Conservation (phyloP, 2,888 invertebrate genomes). For the Cerastoderma edule region DNA sequence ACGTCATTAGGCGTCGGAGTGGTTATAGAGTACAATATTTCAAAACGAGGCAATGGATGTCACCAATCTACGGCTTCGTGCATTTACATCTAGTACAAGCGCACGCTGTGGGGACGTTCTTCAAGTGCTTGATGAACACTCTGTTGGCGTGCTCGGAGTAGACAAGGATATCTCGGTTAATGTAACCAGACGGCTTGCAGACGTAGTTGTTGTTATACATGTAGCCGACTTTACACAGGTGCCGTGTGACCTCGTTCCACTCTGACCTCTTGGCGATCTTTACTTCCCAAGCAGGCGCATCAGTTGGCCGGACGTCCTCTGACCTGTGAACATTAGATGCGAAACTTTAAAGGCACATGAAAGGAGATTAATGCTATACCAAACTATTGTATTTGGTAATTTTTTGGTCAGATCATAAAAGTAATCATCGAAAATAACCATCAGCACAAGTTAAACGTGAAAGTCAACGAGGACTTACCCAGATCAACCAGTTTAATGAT, state of each 20-base stretch:
- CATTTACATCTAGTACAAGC: slow-evolving; percentile 35
- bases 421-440: no score
- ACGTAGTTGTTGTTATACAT: slow-evolving; percentile 31
- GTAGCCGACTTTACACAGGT: slow-evolving; percentile 38
- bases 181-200: slow-evolving; percentile 43
- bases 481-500: no score
- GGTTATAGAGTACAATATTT: background rate
- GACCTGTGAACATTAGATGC: no score
- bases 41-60: background rate
- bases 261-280: no score
- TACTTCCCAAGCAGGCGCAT: no score
- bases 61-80: background rate
- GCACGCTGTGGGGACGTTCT: slow-evolving; percentile 45
- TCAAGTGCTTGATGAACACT: slow-evolving; percentile 29
- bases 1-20: background rate
- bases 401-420: no score
- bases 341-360: no score
- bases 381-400: no score
- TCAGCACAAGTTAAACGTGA: no score
- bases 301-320: no score
- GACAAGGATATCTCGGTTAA: slow-evolving; percentile 32
- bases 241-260: slow-evolving; percentile 7
- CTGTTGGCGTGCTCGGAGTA: slow-evolving; percentile 37
- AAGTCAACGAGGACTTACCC: no score
- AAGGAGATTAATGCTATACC: no score